These are phyloP conservation scores for Mola mola DNA, from an alignment of 2,113 vertebrate species.

Conservation along the genomic window DNA sequence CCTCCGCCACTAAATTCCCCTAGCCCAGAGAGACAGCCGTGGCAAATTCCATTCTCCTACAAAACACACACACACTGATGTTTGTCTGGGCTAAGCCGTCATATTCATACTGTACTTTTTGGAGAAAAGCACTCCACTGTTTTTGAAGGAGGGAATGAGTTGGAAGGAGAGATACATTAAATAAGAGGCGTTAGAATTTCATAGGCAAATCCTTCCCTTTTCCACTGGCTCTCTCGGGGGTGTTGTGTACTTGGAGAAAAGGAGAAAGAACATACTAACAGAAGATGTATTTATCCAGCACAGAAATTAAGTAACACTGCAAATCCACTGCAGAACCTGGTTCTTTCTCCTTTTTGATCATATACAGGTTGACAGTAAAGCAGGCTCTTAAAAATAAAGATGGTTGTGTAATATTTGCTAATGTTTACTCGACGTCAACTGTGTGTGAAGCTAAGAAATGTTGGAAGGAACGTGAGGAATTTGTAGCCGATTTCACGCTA, in stretches of 20 bases:
- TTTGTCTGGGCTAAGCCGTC: slow-evolving; percentile 65
- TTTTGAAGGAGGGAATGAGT: slow-evolving; percentile 16
- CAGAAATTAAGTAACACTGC: slow-evolving; percentile 25
- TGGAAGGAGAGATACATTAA: slow-evolving; percentile 39
- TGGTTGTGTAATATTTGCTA: background rate
- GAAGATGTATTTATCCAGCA: slow-evolving; percentile 53
- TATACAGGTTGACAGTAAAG: slow-evolving; percentile 8
- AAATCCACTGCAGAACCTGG: slow-evolving; percentile 5
- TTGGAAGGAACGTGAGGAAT: slow-evolving; percentile 1
- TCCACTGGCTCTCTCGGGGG: slow-evolving; percentile 31
- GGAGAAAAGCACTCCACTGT: slow-evolving; percentile 42
- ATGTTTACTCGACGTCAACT: background rate
- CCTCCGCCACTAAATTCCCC: slow-evolving; percentile 67
- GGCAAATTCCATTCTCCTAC: slow-evolving; percentile 71
- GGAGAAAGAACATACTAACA: slow-evolving; percentile 27
- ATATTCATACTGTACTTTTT: slow-evolving; percentile 63
- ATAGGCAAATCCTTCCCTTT: slow-evolving; percentile 65
- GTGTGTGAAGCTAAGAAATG: too few species aligned
- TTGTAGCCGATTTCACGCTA: slow-evolving; percentile 11
- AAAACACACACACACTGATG: slow-evolving; percentile 52
- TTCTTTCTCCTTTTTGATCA: slow-evolving; percentile 2
- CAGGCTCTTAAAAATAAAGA: background rate
- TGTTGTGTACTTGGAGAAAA: slow-evolving; percentile 39
- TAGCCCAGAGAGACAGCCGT: slow-evolving; percentile 65
- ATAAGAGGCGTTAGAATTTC: slow-evolving; percentile 62